These are phyloP conservation scores for Papilio xuthus DNA, from an alignment of 1,140 invertebrate genomes.

Conservation along the genomic window DNA sequence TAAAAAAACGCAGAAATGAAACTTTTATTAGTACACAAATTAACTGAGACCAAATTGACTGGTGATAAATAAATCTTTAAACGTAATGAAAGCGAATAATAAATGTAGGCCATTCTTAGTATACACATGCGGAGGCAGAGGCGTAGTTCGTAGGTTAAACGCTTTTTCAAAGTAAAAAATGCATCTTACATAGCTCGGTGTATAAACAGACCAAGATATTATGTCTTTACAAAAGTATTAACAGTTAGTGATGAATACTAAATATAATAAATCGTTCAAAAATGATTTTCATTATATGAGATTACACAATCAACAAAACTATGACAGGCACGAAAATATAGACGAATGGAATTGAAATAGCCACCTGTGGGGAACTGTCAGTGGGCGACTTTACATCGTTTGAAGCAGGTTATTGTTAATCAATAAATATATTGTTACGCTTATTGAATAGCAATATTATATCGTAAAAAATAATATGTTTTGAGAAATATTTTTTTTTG, in stretches of 20 bases:
- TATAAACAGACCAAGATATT: neutral
- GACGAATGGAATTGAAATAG: conserved; percentile 24
- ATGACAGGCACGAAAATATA: conserved; percentile 23
- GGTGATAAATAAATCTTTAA: too few relatives aligned
- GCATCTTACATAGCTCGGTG: conserved; percentile 24
- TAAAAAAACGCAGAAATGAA: neutral
- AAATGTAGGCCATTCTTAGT: neutral
- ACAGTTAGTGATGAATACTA: conserved; percentile 9
- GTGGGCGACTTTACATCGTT: neutral
- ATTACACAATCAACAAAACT: conserved; percentile 36
- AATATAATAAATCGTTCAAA: conserved; percentile 34
- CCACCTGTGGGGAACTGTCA: neutral
- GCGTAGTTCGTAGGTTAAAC: too few relatives aligned
- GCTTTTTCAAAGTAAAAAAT: neutral
- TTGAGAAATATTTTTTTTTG: too few relatives aligned
- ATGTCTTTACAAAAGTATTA: conserved; percentile 22
- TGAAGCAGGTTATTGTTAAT: too few relatives aligned
- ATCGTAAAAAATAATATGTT: too few relatives aligned
- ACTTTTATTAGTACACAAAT: too few relatives aligned
- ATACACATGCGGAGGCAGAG: too few relatives aligned
- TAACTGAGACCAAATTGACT: too few relatives aligned
- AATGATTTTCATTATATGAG: conserved; percentile 34
- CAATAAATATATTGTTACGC: neutral
- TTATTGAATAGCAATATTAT: neutral
- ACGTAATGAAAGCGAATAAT: too few relatives aligned